Evolutionary conservation across 2,113 vertebrate species (phyloP).

Genomic region (Lipophrys pholis): DNA sequence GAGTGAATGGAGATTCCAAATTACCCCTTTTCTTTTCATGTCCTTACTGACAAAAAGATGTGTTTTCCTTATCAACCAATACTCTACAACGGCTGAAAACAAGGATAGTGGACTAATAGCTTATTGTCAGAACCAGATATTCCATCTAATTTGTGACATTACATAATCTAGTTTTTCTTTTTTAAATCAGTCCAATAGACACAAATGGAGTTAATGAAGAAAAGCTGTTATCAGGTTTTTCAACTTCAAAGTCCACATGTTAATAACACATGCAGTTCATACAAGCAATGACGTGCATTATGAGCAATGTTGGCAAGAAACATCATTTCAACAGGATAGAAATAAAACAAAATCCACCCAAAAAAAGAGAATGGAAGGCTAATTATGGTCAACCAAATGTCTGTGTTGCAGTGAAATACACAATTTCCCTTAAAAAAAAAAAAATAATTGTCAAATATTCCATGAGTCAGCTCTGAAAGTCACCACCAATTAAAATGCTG

Average conservation of each 20-base stretch:
- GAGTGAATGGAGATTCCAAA: slow-evolving; percentile 7
- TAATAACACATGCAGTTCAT: neutral
- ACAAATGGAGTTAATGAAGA: neutral
- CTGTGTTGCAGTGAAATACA: neutral
- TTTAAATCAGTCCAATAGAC: too few relatives aligned
- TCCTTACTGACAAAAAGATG: neutral
- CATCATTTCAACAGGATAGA: too few relatives aligned
- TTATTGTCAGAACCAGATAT: too few relatives aligned
- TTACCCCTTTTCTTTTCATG: neutral
- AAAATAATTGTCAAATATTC: neutral
- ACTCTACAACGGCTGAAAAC: too few relatives aligned
- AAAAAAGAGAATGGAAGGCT: neutral
- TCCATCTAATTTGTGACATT: too few relatives aligned
- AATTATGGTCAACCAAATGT: neutral
- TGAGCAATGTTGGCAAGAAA: neutral
- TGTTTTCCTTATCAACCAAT: too few relatives aligned
- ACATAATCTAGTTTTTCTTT: too few relatives aligned
- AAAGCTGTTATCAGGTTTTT: neutral
- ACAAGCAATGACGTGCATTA: neutral
- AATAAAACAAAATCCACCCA: too few relatives aligned
- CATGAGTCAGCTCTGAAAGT: neutral
- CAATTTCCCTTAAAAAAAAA: neutral
- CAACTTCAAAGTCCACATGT: neutral
- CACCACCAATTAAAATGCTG: neutral
- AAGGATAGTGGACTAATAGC: too few relatives aligned